Conservation (phyloP, 2,888 invertebrate species). For the Panopea generosa region DNA sequence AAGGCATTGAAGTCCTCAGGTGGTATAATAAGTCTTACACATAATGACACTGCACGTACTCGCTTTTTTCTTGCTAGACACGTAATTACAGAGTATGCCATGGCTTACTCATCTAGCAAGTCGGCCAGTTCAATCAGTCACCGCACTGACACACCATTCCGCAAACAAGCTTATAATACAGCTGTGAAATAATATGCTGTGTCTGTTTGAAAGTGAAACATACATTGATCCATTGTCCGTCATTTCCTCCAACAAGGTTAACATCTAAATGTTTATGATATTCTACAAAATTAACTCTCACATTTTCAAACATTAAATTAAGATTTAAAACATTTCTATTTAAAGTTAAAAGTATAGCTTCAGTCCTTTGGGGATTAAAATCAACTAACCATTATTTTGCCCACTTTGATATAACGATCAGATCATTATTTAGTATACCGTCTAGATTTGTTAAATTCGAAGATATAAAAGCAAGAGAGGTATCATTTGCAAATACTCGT, state of each 20-base stretch:
- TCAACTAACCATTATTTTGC: too few species aligned
- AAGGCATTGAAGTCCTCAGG: slow-evolving; percentile 32
- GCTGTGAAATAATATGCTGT: background rate
- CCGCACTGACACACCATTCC: slow-evolving; percentile 3
- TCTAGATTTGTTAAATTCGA: too few species aligned
- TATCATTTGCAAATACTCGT: too few species aligned
- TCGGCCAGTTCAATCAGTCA: background rate
- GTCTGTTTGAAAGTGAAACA: slow-evolving; percentile 5
- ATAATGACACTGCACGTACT: slow-evolving; percentile 12
- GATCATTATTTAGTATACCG: too few species aligned
- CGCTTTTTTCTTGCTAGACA: slow-evolving; percentile 5
- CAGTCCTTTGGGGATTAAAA: too few species aligned
- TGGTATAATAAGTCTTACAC: slow-evolving; percentile 34
- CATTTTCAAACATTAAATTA: too few species aligned
- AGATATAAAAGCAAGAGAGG: too few species aligned
- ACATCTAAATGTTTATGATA: too few species aligned
- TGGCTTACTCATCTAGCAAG: background rate
- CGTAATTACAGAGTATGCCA: slow-evolving; percentile 7
- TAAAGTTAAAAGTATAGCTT: too few species aligned
- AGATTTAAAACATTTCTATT: too few species aligned
- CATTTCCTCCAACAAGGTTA: background rate
- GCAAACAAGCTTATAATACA: background rate
- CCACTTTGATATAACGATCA: too few species aligned
- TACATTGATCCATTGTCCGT: slow-evolving; percentile 15
- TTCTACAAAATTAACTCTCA: too few species aligned